These are phyloP conservation scores for Callinectes sapidus DNA, from an alignment of 2,888 invertebrate species.

Conservation along the genomic window DNA sequence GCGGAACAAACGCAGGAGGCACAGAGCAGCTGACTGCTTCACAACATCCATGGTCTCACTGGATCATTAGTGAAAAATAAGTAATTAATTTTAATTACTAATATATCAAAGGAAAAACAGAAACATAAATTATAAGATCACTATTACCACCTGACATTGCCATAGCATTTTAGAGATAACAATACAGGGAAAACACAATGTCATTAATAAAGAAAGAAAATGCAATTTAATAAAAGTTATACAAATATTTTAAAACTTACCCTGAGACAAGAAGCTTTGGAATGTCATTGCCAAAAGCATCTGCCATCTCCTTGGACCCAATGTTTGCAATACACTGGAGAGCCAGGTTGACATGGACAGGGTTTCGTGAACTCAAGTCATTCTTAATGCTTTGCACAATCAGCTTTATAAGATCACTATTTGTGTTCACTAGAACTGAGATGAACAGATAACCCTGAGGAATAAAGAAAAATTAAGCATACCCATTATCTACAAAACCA, in stretches of 20 bases:
- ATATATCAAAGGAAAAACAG: background rate
- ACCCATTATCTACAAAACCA: background rate
- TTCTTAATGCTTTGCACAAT: slow-evolving; percentile 99
- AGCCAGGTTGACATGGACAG: slow-evolving; percentile 98
- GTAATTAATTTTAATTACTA: background rate
- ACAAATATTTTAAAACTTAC: slow-evolving; percentile 77
- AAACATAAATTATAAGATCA: too few species aligned
- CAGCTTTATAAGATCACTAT: slow-evolving; percentile 98
- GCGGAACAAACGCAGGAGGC: slow-evolving; percentile 93
- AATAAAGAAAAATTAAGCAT: background rate
- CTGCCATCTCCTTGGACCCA: slow-evolving; percentile 99
- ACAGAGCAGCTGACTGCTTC: slow-evolving; percentile 98
- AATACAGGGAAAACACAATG: background rate
- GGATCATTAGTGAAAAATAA: slow-evolving; percentile 54
- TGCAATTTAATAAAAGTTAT: background rate
- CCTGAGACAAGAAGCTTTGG: slow-evolving; percentile 98
- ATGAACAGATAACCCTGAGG: slow-evolving; percentile 98
- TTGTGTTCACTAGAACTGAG: slow-evolving; percentile 98
- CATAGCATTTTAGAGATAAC: too few species aligned
- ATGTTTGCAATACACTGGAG: slow-evolving; percentile 99
- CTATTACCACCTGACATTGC: too few species aligned
- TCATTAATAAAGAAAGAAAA: background rate
- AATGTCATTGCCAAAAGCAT: slow-evolving; percentile 98
- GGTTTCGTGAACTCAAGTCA: slow-evolving; percentile 95
- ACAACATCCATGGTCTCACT: slow-evolving; percentile 99